Base-by-base conservation (phyloP, 1,140 invertebrate species). In the Drosophila baimaii region DNA sequence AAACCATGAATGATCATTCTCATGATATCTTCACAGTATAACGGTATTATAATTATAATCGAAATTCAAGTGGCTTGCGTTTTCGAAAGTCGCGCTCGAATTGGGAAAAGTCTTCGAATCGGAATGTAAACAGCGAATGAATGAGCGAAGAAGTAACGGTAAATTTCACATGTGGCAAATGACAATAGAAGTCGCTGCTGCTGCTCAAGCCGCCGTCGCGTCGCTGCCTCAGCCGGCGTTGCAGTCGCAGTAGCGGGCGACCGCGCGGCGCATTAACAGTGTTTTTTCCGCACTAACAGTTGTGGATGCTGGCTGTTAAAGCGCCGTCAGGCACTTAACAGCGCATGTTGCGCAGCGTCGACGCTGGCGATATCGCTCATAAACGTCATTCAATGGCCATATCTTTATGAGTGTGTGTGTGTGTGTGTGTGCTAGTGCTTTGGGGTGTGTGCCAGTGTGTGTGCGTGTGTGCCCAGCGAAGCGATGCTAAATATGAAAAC, bases 111-210 rank as follows among this genome's bases (percentile, higher is more conserved):
- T 84, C 76, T 85, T 79, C 68, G 83, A 73, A 58, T 58, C 80
- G 77, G 68, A 89, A 89, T 89, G 84, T 88, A 88, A 89, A 88
- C 83, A 83, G 84, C 84, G 84, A 88, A 88, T 88, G 83, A 88
- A 88, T 82, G 82, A 82, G 81, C 77, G 77, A 75, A 86, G 83
- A 86, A 79, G 82, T 86, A 86, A 86, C 76, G 83, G 79, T 86
- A 86, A 82, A 86, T 86, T 86, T 86, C 83, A 88, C 84, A 89
- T 88, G 83, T 89, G 84, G 23, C 77, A 88, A 88, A 88, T 88
- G 79, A 88, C 84, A 88, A 88, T 83, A 83, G 83, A 80, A 81
- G 71, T 41, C 43, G 66, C 65, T 59, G 77, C 54, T 58, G 21
- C 39, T 44, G 57, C 29, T 35, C 13, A 49, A 51, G 54, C 57